phyloP scores from a whole-genome alignment of 2,113 vertebrate genomes.

The Rattus norvegicus region DNA sequence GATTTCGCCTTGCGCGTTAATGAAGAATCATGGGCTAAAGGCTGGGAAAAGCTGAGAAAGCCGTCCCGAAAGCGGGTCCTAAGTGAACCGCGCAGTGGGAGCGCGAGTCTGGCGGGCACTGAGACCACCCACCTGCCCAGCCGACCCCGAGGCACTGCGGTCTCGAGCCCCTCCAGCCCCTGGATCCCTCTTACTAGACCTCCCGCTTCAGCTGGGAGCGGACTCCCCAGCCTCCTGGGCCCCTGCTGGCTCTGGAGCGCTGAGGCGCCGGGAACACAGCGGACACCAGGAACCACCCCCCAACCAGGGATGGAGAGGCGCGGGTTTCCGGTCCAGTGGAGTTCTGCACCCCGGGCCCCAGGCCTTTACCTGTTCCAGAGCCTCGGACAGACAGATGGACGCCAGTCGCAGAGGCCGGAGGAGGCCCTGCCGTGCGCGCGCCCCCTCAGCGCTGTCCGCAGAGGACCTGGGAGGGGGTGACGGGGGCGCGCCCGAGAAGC shows the following conservation, averaged over 20 bases:
- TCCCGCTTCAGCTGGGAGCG: background rate
- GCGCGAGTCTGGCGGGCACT: background rate
- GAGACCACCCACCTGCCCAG: conserved; percentile 58
- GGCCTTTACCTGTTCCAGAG: conserved; percentile 41
- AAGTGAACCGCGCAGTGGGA: background rate
- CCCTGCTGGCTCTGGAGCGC: background rate
- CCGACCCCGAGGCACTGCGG: background rate
- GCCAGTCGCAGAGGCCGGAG: background rate
- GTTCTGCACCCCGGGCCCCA: background rate
- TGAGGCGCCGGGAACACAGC: background rate
- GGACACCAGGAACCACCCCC: background rate
- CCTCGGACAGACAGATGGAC: background rate
- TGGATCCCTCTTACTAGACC: background rate
- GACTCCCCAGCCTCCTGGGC: background rate
- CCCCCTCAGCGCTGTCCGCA: background rate
- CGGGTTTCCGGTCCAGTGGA: background rate
- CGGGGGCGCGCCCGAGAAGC: conserved; percentile 52
- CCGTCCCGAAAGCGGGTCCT: background rate
- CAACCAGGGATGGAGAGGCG: background rate
- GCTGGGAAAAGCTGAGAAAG: background rate
- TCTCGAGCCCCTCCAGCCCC: background rate
- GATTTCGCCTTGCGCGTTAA: background rate
- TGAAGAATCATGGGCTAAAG: background rate
- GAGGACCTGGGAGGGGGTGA: background rate
- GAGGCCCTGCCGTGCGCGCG: background rate